Evolutionary conservation across 2,113 vertebrate genomes (phyloP), one percentile per base, ranked within the genome.

Genomic region (Sinocyclocheilus anshuiensis): DNA sequence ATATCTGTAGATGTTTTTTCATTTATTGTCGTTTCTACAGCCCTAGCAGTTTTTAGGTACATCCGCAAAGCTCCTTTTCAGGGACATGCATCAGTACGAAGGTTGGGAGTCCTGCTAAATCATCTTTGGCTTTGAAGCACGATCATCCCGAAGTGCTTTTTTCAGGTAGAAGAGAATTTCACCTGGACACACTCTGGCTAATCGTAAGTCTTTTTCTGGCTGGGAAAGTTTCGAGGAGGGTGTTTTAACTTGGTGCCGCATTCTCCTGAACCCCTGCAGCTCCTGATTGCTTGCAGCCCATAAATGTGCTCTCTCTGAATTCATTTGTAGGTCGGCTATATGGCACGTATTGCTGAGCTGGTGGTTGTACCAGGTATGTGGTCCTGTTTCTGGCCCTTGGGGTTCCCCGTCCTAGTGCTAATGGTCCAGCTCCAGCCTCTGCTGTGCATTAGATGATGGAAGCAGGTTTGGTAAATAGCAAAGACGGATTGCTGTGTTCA

Each of bases 391-490:
- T 53, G 84, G 55, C 20, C 77, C 65, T 69, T 87, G 77, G 82
- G 88, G 42, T 82, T 84, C 77, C 63, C 61, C 77, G 36, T 69
- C 63, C 53, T 74, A 67, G 65, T 57, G 76, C 36, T 89, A 87
- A 90, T 84, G 77, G 78, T 76, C 79, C 67, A 77, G 36, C 53
- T 86, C 61, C 45, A 74, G 76, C 82, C 33, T 83, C 82, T 69
- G 45, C 80, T 55, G 86, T 83, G 84, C 71, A 33, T 75, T 36
- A 26, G 33, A 86, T 83, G 80, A 74, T 36, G 83, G 82, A 29
- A 48, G 48, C 59, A 71, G 33, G 78, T 81, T 87, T 59, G 79
- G 82, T 82, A 87, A 90, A 88, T 86, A 84, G 83, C 81, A 86
- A 75, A 55, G 83, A 72, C 55, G 48, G 61, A 81, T 82, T 88